A percentile compares a stretch with the other conserved stretches of the same genome.
phyloP scores from a whole-genome alignment of 1,140 invertebrate species.

The Rhizoglyphus robini region DNA sequence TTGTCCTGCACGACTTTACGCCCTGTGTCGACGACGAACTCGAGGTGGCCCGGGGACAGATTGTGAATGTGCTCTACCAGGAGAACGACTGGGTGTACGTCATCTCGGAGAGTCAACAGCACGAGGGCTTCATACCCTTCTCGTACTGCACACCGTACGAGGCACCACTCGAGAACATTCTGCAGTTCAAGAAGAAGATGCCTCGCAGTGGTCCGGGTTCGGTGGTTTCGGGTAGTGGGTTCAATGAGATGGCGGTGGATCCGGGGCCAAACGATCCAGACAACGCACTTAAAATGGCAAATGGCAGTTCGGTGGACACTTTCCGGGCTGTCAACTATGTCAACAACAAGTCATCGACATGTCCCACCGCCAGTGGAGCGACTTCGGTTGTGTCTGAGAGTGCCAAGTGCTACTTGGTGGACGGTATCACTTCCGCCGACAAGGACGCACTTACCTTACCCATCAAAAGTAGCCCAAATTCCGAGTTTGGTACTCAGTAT shows the following conservation, averaged over 20 bases:
- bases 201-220: conserved; percentile 38
- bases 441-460: too few relatives aligned
- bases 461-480: too few relatives aligned
- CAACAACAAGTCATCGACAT: too few relatives aligned
- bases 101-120: conserved; percentile 47
- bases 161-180: conserved; percentile 57
- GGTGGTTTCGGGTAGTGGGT: neutral
- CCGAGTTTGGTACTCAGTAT: too few relatives aligned
- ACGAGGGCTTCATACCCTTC: conserved; percentile 82
- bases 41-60: conserved; percentile 57
- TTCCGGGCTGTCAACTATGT: too few relatives aligned
- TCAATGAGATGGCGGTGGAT: neutral
- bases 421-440: too few relatives aligned
- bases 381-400: too few relatives aligned
- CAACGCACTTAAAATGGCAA: too few relatives aligned
- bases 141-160: conserved; percentile 77
- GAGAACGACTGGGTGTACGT: conserved; percentile 96
- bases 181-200: conserved; percentile 56
- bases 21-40: conserved; percentile 89
- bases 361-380: too few relatives aligned
- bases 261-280: too few relatives aligned
- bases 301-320: too few relatives aligned
- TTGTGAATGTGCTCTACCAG: conserved; percentile 79
- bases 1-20: conserved; percentile 82
- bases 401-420: too few relatives aligned